Evolutionary conservation across 92 coral and sea anemone species (phyloP).

Genomic region (Palythoa heliodiscus): DNA sequence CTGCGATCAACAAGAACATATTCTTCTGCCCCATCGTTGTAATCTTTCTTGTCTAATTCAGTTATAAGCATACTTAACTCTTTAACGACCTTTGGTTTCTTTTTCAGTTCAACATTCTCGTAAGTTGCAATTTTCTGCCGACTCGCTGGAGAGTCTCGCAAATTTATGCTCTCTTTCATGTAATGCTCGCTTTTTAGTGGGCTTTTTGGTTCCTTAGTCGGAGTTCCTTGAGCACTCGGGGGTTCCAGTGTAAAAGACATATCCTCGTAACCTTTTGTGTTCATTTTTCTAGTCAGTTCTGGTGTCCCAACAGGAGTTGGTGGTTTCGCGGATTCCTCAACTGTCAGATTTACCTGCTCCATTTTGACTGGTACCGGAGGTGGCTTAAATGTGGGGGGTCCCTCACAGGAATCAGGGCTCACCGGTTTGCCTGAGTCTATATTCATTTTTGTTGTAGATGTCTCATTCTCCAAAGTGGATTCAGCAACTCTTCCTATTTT

Average conservation of each 20-base stretch:
- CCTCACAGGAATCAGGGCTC: conserved; percentile 33
- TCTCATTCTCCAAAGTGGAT: conserved; percentile 20
- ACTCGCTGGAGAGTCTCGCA: conserved; percentile 35
- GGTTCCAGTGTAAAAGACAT: conserved; percentile 32
- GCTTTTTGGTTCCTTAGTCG: conserved; percentile 12
- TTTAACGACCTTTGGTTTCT: conserved; percentile 16
- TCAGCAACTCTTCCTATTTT: not conserved
- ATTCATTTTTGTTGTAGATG: not conserved
- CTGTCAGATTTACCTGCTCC: conserved; percentile 8
- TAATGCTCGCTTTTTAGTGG: conserved; percentile 32
- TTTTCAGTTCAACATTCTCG: conserved; percentile 72
- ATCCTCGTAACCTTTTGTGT: conserved; percentile 32
- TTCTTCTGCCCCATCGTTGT: not conserved
- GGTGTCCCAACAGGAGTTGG: conserved; percentile 40
- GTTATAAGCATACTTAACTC: conserved; percentile 36
- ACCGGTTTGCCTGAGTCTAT: not conserved
- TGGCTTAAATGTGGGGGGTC: conserved; percentile 45
- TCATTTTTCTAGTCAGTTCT: conserved; percentile 37
- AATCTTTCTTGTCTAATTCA: conserved; percentile 14
- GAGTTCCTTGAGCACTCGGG: conserved; percentile 19
- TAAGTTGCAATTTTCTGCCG: conserved; percentile 47
- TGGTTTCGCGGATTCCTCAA: conserved; percentile 16
- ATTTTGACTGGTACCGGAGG: conserved; percentile 45
- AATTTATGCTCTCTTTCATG: conserved; percentile 33
- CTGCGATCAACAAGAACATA: conserved; percentile 3